Conservation (phyloP, 2,113 vertebrate species). For the Dryoscopus gambensis region DNA sequence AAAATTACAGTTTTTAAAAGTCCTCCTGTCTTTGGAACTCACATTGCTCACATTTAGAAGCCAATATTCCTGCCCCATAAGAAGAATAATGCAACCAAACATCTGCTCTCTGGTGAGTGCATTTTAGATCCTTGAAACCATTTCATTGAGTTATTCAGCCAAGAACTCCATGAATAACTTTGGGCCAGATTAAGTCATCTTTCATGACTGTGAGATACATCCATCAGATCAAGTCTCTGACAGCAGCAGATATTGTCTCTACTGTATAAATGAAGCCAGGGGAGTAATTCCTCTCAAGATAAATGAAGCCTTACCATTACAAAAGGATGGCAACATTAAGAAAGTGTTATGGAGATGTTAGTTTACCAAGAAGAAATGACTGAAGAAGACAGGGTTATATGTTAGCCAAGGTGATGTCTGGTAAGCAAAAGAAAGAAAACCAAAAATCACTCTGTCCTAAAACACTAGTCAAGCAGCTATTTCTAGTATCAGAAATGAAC, state of each 20-base stretch:
- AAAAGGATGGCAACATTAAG: not conserved
- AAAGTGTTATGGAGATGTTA: conserved; percentile 4
- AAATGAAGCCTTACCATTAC: not conserved
- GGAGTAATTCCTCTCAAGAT: not conserved
- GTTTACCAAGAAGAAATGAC: not conserved
- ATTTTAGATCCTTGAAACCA: not conserved
- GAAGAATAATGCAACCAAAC: not conserved
- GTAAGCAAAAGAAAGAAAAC: not conserved
- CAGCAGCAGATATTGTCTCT: not conserved
- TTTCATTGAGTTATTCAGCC: not conserved
- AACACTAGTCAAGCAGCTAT: not conserved
- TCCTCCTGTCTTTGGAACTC: not conserved
- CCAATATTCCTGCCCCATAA: not conserved
- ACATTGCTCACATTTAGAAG: not conserved
- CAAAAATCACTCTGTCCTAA: not conserved
- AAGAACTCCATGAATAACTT: not conserved
- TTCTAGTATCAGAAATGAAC: not conserved
- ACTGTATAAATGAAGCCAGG: not conserved
- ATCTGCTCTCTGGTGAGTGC: not conserved
- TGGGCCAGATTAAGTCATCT: not conserved
- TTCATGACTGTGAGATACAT: not conserved
- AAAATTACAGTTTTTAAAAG: not conserved
- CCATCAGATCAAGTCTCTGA: not conserved
- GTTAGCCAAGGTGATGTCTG: not conserved
- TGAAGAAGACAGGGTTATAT: not conserved